A percentile compares a stretch with the other conserved stretches of the same genome.
Conservation (phyloP, 1,140 invertebrate genomes). For the Panagrolaimus sp. region DNA sequence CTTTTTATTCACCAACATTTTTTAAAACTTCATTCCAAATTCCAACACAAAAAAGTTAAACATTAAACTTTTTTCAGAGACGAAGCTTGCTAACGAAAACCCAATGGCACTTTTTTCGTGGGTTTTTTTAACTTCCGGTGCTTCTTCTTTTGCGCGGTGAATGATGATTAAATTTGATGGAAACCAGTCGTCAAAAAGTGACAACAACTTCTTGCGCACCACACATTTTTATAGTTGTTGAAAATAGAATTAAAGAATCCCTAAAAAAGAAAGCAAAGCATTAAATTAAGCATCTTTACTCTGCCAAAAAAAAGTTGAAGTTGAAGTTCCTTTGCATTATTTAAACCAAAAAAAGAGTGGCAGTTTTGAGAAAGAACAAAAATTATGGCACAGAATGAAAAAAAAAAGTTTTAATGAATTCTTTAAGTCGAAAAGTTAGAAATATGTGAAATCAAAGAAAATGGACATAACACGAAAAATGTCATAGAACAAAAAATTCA, state of each 20-base stretch:
- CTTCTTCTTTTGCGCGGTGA: conserved; percentile 8
- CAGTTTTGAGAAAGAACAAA: neutral
- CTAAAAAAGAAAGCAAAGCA: neutral
- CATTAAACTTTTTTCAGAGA: neutral
- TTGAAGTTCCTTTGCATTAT: too few relatives aligned
- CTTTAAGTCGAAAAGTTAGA: neutral
- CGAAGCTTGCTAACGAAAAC: neutral
- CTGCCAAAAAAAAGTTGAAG: neutral
- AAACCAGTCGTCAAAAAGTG: conserved; percentile 14
- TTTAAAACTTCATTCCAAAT: neutral
- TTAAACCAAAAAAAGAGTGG: too few relatives aligned
- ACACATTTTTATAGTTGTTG: neutral
- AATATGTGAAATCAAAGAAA: neutral
- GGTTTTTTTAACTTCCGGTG: neutral
- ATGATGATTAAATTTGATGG: conserved; percentile 2
- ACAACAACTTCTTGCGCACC: conserved; percentile 10
- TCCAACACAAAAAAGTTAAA: neutral
- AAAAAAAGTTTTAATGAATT: neutral
- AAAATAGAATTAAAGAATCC: neutral
- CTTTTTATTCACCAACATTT: neutral
- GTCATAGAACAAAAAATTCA: conserved; percentile 11
- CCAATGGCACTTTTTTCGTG: neutral
- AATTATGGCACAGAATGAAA: neutral
- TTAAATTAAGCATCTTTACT: conserved; percentile 7
- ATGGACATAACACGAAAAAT: conserved; percentile 1